Evolutionary conservation across 2,888 invertebrate genomes (phyloP).

Genomic region (Ophion obscuratus): DNA sequence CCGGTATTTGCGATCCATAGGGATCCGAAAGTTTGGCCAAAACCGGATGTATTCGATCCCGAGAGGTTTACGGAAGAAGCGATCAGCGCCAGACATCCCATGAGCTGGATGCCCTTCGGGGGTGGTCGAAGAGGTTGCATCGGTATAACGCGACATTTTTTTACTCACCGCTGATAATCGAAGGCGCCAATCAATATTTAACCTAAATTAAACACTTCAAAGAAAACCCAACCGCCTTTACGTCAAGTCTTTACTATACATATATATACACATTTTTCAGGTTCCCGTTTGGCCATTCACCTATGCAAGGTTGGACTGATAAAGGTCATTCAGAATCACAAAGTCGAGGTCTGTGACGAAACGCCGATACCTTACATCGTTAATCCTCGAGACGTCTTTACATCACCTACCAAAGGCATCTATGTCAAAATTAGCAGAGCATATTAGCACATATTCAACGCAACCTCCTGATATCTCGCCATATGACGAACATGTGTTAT

Average conservation of each 20-base stretch:
- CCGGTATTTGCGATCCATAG: constrained; percentile 66
- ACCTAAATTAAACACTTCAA: too few relatives aligned
- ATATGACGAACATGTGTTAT: too few relatives aligned
- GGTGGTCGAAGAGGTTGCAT: constrained; percentile 81
- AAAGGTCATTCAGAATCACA: constrained; percentile 78
- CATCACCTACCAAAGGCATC: constrained; percentile 75
- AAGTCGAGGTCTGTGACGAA: constrained; percentile 78
- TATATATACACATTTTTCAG: constrained; percentile 64
- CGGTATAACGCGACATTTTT: constrained; percentile 72
- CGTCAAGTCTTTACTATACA: too few relatives aligned
- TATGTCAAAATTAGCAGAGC: constrained; percentile 75
- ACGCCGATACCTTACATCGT: constrained; percentile 75
- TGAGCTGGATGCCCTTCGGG: constrained; percentile 77
- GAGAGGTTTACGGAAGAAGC: constrained; percentile 76
- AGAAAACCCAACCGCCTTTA: too few relatives aligned
- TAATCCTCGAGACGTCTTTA: constrained; percentile 71
- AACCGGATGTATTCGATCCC: constrained; percentile 77
- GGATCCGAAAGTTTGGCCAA: constrained; percentile 64
- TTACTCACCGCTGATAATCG: constrained; percentile 15
- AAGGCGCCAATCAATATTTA: too few relatives aligned
- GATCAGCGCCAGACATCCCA: constrained; percentile 71
- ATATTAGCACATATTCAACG: too few relatives aligned
- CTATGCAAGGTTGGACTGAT: constrained; percentile 82
- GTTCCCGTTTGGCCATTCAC: constrained; percentile 76
- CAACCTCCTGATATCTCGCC: constrained; percentile 56